Evolutionary conservation across 30 jellyfish, hydroid and myxozoan genomes (phyloP), one percentile per base, ranked within the genome.

Genomic region (Catostylus mosaicus): DNA sequence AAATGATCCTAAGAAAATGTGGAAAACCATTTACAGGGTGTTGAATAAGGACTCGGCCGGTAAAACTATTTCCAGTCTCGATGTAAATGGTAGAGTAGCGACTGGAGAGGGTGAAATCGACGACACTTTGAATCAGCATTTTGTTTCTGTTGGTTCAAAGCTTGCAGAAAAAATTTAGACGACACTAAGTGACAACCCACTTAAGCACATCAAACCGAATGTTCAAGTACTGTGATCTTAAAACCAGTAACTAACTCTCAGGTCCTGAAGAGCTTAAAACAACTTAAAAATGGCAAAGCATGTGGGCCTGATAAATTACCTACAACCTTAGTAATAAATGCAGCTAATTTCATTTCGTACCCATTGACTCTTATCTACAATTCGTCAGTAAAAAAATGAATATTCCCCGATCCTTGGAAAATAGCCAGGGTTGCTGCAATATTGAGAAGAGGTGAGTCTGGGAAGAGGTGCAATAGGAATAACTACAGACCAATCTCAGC

Each of bases 41-140:
- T 6, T 56, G 70, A 56, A 56, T 16, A n/a, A 26, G 33, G 70
- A 56, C 26, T 56, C 70, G 26, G 26, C 26, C 70, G 33, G 70
- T 56, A n/a, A 56, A 56, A 6, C 70, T 56, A 56, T 56, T 56
- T 56, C 70, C 70, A 56, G 29, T 56, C 26, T 56, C 10, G n/a
- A 56, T 56, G 26, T 56, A 56, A 56, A 56, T n/a, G 70, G 33
- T n/a, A 6, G 33, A 6, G 70, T 6, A 56, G 11, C 10, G 70
- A 10, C 26, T 56, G 33, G 33, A n/a, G n/a, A n/a, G n/a, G n/a
- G n/a, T n/a, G n/a, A n/a, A n/a, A n/a, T n/a, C n/a, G n/a, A n/a
- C n/a, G n/a, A n/a, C n/a, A n/a, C n/a, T n/a, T n/a, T n/a, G n/a
- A n/a, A n/a, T n/a, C n/a, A n/a, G n/a, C n/a, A n/a, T n/a, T n/a